phyloP scores from a whole-genome alignment of 1,140 invertebrate genomes.

The Steinernema khuongi region DNA sequence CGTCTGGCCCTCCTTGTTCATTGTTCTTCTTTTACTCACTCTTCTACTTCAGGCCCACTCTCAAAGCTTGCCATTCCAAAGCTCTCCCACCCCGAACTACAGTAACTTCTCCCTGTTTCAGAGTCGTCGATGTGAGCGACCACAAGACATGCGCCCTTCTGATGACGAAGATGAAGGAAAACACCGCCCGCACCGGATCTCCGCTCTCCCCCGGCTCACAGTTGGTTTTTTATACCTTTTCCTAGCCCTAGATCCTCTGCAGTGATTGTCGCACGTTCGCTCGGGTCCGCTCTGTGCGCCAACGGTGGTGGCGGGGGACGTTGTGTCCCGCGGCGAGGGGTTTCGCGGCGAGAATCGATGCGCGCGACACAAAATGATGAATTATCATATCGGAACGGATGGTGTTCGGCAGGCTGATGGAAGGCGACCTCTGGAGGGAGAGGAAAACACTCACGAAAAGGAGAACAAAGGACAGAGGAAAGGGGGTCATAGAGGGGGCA shows the following conservation, averaged over 20 bases:
- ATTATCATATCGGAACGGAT: background rate
- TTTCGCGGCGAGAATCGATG: background rate
- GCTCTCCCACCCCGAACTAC: no score
- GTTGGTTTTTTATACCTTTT: conserved; percentile 14
- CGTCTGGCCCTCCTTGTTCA: no score
- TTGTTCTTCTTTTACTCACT: no score
- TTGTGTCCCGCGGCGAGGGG: background rate
- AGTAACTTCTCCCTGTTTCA: conserved; percentile 34
- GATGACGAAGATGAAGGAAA: conserved; percentile 56
- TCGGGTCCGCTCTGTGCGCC: background rate
- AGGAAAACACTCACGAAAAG: no score
- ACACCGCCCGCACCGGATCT: conserved; percentile 21
- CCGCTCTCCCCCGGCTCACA: background rate
- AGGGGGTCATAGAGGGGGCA: no score
- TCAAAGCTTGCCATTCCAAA: no score
- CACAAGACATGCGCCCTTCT: conserved; percentile 55
- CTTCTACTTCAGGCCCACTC: no score
- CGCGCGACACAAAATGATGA: conserved; percentile 10
- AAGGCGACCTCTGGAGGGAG: no score
- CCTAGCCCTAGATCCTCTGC: background rate
- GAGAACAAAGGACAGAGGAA: no score
- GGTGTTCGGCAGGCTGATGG: background rate
- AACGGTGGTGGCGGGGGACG: no score
- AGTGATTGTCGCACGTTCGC: background rate
- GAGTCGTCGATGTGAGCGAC: conserved; percentile 52